Base-by-base conservation (phyloP, 2,113 vertebrate species). In the Pangasianodon hypophthalmus region DNA sequence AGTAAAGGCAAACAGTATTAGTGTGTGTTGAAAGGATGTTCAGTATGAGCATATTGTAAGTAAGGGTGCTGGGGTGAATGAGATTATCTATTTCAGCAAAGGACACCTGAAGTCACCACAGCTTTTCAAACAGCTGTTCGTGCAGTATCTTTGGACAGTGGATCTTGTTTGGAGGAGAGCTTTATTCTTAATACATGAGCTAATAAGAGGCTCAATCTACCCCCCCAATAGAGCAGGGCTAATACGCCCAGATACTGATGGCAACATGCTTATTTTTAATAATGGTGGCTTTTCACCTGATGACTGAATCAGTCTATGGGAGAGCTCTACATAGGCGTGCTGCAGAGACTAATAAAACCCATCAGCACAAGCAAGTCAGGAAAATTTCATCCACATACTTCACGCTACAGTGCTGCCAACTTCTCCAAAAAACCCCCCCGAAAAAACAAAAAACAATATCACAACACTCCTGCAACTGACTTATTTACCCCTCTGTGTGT, bases 391-490 rank as follows among this genome's bases (percentile, higher is more conserved):
- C 32, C 82, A 85, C 82, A 75, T 58, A 79, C 64, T 84, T 77
- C 82, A 90, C 88, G 48, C 85, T 90, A 79, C 86, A 46, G 64
- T 46, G 69, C 48, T 29, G 48, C 69, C 50, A 75, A 79, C 69
- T 88, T 60, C 86, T 62, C 75, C 4, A 44, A 44, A 3, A 24
- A 44, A n/a, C n/a, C n/a, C n/a, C n/a, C n/a, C n/a, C n/a, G n/a
- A 73, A 32, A 71, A 71, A 16, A 29, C 62, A 18, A 64, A 69
- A 73, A 56, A 73, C 37, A 41, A 79, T 62, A 90, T 90, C 62
- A 32, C 44, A 90, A 32, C 79, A 46, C 19, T 56, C 54, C 80
- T 64, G 80, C 77, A 71, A 87, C 18, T 77, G 85, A 87, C 80
- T 84, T 67, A 88, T 88, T 48, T 73, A 77, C 26, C 41, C 37